These are phyloP conservation scores for Epiblema foenella DNA, from an alignment of 2,888 invertebrate species.

Conservation along the genomic window DNA sequence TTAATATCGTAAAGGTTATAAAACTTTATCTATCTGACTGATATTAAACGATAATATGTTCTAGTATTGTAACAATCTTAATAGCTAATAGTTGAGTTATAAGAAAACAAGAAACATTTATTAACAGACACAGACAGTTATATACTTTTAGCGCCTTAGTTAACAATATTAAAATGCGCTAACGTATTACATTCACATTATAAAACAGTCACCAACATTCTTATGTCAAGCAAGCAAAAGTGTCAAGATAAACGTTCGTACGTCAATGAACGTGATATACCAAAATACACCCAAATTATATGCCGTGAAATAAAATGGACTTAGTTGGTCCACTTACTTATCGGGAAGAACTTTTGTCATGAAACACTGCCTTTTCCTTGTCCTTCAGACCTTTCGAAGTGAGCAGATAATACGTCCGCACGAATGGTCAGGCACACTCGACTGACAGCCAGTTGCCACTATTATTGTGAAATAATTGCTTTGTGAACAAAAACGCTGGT, in stretches of 20 bases:
- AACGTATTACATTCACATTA: too few relatives aligned
- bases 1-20: background rate
- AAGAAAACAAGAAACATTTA: too few relatives aligned
- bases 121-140: too few relatives aligned
- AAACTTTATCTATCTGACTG: background rate
- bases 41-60: too few relatives aligned
- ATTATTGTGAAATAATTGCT: conserved; percentile 28
- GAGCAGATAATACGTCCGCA: conserved; percentile 2
- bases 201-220: too few relatives aligned
- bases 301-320: too few relatives aligned
- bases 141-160: background rate
- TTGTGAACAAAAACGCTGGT: conserved; percentile 18
- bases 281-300: too few relatives aligned
- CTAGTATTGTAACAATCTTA: too few relatives aligned
- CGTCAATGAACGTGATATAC: too few relatives aligned
- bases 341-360: background rate
- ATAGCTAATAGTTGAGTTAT: too few relatives aligned
- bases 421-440: background rate
- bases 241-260: too few relatives aligned
- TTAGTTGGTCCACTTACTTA: background rate
- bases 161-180: background rate
- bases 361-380: background rate
- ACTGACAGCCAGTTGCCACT: background rate
- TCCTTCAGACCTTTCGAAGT: background rate
- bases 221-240: background rate